phyloP scores from a whole-genome alignment of 2,888 invertebrate species.

The Macaria notata region DNA sequence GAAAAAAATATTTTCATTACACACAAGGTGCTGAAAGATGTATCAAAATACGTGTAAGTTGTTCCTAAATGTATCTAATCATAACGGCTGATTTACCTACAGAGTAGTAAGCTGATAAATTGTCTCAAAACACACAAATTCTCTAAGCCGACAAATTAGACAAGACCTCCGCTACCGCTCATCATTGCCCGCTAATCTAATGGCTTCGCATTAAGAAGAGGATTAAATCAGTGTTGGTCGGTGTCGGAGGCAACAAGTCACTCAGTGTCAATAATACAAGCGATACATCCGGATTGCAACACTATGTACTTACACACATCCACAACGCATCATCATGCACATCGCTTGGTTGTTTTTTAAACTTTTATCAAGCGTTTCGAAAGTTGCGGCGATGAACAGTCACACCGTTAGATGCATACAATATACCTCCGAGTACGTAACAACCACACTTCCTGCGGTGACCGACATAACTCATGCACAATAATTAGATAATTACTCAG shows the following conservation, averaged over 20 bases:
- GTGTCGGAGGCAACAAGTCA: conserved; percentile 39
- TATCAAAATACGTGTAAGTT: too few species aligned
- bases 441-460: background rate
- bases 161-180: too few species aligned
- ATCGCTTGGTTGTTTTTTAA: background rate
- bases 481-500: too few species aligned
- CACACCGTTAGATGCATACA: conserved; percentile 9
- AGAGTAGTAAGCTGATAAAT: too few species aligned
- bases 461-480: too few species aligned
- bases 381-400: conserved; percentile 13
- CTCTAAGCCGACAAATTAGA: too few species aligned
- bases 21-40: too few species aligned
- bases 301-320: conserved; percentile 4
- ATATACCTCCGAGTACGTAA: background rate
- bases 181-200: conserved; percentile 12
- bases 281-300: conserved; percentile 35
- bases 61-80: too few species aligned
- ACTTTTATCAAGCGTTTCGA: conserved; percentile 4
- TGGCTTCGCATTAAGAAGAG: conserved; percentile 29
- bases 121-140: too few species aligned
- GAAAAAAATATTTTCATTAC: too few species aligned
- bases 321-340: background rate
- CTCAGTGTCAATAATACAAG: conserved; percentile 29
- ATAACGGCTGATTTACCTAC: too few species aligned
- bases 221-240: conserved; percentile 26